Percentiles rank a stretch among this genome's conserved stretches.
phyloP scores from a whole-genome alignment of 2,113 vertebrate genomes.

The Mobula birostris region DNA sequence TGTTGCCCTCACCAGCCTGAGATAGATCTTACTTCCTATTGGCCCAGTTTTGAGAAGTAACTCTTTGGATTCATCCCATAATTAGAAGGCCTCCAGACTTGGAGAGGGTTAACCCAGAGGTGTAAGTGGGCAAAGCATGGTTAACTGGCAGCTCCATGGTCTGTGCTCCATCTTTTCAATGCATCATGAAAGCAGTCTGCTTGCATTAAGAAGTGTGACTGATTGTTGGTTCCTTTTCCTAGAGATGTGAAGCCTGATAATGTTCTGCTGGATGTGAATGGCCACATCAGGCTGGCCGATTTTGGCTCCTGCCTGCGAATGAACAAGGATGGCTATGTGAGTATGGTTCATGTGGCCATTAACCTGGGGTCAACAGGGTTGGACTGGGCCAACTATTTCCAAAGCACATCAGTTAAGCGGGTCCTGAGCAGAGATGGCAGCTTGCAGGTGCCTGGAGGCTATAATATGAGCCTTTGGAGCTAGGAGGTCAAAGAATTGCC shows the following conservation, averaged over 20 bases:
- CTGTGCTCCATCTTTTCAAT: too few species aligned
- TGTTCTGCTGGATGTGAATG: not conserved
- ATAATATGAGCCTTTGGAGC: too few species aligned
- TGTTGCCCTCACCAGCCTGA: not conserved
- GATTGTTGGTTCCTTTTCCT: not conserved
- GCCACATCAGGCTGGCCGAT: conserved; percentile 1
- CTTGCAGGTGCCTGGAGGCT: too few species aligned
- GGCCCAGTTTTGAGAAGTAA: not conserved
- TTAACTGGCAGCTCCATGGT: not conserved
- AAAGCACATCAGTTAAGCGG: too few species aligned
- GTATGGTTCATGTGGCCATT: not conserved
- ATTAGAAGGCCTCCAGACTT: too few species aligned
- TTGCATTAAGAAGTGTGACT: not conserved
- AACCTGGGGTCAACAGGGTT: not conserved
- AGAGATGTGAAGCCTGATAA: conserved; percentile 27
- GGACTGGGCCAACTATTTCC: not conserved
- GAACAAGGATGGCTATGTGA: not conserved
- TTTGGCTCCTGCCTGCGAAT: conserved; percentile 12
- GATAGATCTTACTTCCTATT: not conserved
- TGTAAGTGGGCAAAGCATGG: not conserved
- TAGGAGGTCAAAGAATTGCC: not conserved
- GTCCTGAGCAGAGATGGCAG: too few species aligned
- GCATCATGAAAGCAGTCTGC: not conserved
- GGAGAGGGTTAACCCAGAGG: not conserved
- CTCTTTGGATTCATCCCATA: not conserved